Evolutionary conservation across 1,140 invertebrate genomes (phyloP), one percentile per base, ranked within the genome.

Genomic region (Ectropis grisescens): DNA sequence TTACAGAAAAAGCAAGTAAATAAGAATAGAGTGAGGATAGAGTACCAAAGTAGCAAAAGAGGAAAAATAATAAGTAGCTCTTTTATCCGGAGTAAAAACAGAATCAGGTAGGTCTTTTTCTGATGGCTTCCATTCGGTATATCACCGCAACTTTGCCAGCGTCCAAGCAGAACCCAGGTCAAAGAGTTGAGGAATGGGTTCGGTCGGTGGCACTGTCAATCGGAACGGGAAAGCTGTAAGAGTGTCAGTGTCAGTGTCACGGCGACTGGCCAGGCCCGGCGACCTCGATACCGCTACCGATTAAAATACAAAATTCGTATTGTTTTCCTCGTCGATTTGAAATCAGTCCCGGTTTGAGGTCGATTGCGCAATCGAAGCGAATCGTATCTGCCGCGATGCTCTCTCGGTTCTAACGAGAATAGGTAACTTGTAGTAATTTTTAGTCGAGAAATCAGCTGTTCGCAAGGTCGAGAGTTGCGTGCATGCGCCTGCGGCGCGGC

Each of bases 401-500:
- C 33, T 29, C 25, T 43, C 37, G 30, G 29, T 31, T 13, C 25
- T 14, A 10, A 33, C 31, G 8, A 33, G 12, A 33, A 14, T 33
- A 8, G 19, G 29, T 31, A 23, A 33, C 31, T 32, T 24, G n/a
- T n/a, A n/a, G n/a, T n/a, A n/a, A n/a, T 19, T 33, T 11, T 33
- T 12, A 34, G 13, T 33, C 44, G 44, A 51, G 46, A 53, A 58
- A 58, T 53, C 54, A 55, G 47, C 43, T 50, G 51, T 47, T 47
- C 19, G 13, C 46, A 53, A 58, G 54, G 54, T 58, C 41, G 29
- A 6, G 2, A 11, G 29, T 52, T 57, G 42, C 43, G 45, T 52
- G 39, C 14, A n/a, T n/a, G n/a, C n/a, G n/a, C n/a, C n/a, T 39
- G 24, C n/a, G n/a, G n/a, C n/a, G n/a, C n/a, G n/a, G n/a, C n/a